Conservation (phyloP, 2,888 invertebrate genomes). For the Eucera pruinosa region DNA sequence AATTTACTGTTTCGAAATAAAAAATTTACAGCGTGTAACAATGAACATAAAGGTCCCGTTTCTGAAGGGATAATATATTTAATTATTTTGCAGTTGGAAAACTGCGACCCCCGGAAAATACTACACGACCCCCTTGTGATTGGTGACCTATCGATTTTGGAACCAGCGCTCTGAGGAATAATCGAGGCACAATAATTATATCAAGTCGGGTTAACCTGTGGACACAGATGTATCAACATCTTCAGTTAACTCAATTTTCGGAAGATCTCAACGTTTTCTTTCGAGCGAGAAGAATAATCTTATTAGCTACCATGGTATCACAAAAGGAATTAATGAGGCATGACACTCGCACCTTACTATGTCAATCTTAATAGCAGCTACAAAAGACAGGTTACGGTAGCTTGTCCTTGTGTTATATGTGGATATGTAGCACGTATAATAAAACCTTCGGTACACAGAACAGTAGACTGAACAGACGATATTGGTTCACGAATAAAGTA, state of each 20-base stretch:
- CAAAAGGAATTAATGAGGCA: slow-evolving; percentile 27
- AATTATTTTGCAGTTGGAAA: too few species aligned
- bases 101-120: too few species aligned
- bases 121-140: too few species aligned
- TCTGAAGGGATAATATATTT: too few species aligned
- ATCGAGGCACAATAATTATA: neutral
- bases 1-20: too few species aligned
- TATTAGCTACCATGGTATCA: neutral
- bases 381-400: slow-evolving; percentile 21
- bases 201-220: neutral
- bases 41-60: too few species aligned
- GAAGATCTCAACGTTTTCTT: neutral
- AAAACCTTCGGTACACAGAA: slow-evolving; percentile 31
- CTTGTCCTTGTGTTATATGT: slow-evolving; percentile 1
- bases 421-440: neutral
- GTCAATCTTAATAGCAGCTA: slow-evolving; percentile 37
- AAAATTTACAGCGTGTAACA: too few species aligned
- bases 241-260: neutral
- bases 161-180: too few species aligned
- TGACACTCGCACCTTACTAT: neutral
- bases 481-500: slow-evolving; percentile 29
- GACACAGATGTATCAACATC: neutral
- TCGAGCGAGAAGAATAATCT: neutral
- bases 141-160: too few species aligned
- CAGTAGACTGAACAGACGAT: slow-evolving; percentile 17